phyloP scores from a whole-genome alignment of 2,797 vertebrate species.

The Myotis myotis region DNA sequence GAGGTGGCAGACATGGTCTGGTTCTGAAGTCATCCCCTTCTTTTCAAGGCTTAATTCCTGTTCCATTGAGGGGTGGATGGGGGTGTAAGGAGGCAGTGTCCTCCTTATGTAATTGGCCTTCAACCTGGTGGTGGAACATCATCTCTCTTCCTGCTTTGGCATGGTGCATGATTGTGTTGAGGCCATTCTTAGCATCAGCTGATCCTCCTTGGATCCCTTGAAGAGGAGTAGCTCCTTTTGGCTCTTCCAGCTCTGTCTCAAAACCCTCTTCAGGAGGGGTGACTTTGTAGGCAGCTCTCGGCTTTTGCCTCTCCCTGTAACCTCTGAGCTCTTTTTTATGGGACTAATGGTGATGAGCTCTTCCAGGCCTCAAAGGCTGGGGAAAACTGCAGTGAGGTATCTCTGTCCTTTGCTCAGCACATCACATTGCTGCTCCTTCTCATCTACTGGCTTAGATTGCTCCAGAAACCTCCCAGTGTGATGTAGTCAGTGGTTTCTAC shows the following conservation, averaged over 20 bases:
- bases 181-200: not conserved
- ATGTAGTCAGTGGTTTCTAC: not conserved
- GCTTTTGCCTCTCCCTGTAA: not conserved
- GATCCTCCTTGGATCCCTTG: not conserved
- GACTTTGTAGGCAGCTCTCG: not conserved
- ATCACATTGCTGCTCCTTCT: not conserved
- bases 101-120: not conserved
- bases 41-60: constrained; percentile 13
- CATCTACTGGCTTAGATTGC: not conserved
- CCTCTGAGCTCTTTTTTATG: not conserved
- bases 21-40: not conserved
- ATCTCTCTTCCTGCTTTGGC: not conserved
- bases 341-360: not conserved
- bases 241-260: not conserved
- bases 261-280: not conserved
- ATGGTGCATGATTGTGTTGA: not conserved
- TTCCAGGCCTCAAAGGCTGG: not conserved
- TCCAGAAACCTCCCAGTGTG: not conserved
- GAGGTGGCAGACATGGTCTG: not conserved
- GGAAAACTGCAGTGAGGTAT: not conserved
- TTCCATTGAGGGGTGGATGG: not conserved
- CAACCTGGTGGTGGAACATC: not conserved
- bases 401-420: not conserved
- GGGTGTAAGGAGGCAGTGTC: not conserved
- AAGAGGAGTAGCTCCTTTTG: not conserved